A percentile compares a stretch with the other conserved stretches of the same genome.
Evolutionary conservation across 1,140 invertebrate species (phyloP).

Genomic region (Megalonaias nervosa): DNA sequence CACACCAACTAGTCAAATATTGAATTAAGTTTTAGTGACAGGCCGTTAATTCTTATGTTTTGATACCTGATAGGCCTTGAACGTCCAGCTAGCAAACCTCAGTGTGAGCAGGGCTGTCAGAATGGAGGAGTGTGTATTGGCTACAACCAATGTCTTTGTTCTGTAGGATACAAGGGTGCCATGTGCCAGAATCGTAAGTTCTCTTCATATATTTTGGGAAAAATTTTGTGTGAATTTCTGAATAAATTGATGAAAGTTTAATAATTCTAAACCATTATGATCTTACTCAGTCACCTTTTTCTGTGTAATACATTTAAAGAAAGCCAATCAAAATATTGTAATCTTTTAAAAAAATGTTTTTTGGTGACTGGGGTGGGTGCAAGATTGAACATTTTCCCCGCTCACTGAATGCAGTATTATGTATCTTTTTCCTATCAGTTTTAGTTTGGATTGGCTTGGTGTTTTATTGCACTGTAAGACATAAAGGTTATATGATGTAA

Average conservation of each 20-base stretch:
- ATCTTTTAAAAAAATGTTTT: neutral
- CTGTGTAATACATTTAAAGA: neutral
- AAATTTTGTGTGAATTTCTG: constrained; percentile 3
- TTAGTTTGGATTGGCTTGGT: too few species aligned
- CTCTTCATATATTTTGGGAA: neutral
- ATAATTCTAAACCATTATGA: neutral
- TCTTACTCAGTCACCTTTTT: constrained; percentile 5
- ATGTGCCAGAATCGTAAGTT: constrained; percentile 67
- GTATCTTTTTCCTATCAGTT: too few species aligned
- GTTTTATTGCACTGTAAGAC: too few species aligned
- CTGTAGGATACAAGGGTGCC: constrained; percentile 64
- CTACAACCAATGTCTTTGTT: constrained; percentile 62
- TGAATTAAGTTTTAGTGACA: neutral
- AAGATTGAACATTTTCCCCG: too few species aligned
- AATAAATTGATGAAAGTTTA: neutral
- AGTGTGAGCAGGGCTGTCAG: constrained; percentile 57
- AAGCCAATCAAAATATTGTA: neutral
- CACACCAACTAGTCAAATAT: neutral
- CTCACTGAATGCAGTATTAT: too few species aligned
- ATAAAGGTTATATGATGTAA: too few species aligned
- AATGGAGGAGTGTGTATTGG: constrained; percentile 65
- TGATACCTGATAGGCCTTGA: neutral
- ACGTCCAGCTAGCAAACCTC: constrained; percentile 11
- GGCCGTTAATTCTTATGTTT: neutral
- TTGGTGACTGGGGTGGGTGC: too few species aligned